Conservation (phyloP, 2,888 invertebrate species). For the Rhagonycha lutea region DNA sequence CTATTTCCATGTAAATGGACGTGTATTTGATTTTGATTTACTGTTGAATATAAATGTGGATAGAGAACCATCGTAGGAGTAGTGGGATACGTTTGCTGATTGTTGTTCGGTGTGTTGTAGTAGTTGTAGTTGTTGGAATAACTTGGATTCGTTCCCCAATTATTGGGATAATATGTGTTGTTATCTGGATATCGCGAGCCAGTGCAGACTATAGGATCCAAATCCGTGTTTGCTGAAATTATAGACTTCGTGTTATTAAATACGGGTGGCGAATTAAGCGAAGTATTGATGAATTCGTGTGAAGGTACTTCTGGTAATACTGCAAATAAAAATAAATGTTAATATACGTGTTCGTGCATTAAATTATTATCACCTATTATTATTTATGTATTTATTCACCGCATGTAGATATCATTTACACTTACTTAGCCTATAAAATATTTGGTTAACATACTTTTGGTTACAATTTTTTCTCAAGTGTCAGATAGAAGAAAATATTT, state of each 20-base stretch:
- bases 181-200: constrained; percentile 52
- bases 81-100: constrained; percentile 65
- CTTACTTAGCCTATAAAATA: constrained; percentile 17
- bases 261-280: constrained; percentile 48
- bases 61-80: constrained; percentile 74
- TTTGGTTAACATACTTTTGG: constrained; percentile 19
- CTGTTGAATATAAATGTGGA: constrained; percentile 81
- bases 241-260: constrained; percentile 44
- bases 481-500: constrained; percentile 12
- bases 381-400: neutral
- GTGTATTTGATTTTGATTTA: constrained; percentile 86
- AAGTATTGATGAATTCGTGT: constrained; percentile 50
- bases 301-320: constrained; percentile 50
- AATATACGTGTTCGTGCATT: neutral
- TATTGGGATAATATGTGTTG: constrained; percentile 63
- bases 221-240: constrained; percentile 34
- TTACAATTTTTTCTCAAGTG: constrained; percentile 11
- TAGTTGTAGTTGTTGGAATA: constrained; percentile 62
- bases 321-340: constrained; percentile 33
- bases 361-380: neutral
- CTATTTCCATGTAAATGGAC: constrained; percentile 72
- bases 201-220: constrained; percentile 46
- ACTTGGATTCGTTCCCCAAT: constrained; percentile 53
- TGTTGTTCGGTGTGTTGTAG: constrained; percentile 66
- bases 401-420: constrained; percentile 9